These are phyloP conservation scores for Helleia helle DNA, from an alignment of 2,888 invertebrate genomes.

Conservation along the genomic window DNA sequence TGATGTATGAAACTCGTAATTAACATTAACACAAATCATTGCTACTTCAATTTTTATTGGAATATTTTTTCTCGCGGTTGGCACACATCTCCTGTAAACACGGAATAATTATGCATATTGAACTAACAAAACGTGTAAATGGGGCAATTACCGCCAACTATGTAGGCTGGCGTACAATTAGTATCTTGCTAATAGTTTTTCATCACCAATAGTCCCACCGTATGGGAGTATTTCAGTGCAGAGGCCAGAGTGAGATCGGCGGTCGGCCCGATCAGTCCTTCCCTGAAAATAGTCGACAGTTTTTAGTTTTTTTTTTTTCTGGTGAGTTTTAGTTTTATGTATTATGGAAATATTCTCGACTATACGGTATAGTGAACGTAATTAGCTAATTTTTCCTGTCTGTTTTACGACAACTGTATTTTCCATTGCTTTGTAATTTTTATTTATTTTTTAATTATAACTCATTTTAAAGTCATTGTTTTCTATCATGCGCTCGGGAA, in stretches of 20 bases:
- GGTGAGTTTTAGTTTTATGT: background rate
- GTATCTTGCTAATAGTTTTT: constrained; percentile 67
- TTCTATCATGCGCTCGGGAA: too few species aligned
- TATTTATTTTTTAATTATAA: background rate
- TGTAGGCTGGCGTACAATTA: constrained; percentile 71
- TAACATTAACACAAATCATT: constrained; percentile 34
- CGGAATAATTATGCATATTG: constrained; percentile 60
- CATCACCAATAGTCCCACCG: constrained; percentile 59
- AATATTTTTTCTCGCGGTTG: constrained; percentile 44
- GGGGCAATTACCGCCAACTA: constrained; percentile 67
- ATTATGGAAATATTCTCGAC: background rate
- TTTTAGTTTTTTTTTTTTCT: background rate
- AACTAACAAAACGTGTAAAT: constrained; percentile 73
- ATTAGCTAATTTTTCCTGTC: background rate
- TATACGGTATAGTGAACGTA: background rate
- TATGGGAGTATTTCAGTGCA: constrained; percentile 54
- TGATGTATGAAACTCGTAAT: constrained; percentile 21
- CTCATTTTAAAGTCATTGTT: too few species aligned
- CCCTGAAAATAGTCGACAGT: constrained; percentile 12
- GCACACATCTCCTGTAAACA: constrained; percentile 57
- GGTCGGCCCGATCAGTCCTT: constrained; percentile 48
- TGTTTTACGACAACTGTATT: background rate
- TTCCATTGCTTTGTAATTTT: background rate
- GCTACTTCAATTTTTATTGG: constrained; percentile 24
- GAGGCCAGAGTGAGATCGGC: constrained; percentile 56